phyloP scores from a whole-genome alignment of 2,888 invertebrate species.

The Eupelmus urozonus region DNA sequence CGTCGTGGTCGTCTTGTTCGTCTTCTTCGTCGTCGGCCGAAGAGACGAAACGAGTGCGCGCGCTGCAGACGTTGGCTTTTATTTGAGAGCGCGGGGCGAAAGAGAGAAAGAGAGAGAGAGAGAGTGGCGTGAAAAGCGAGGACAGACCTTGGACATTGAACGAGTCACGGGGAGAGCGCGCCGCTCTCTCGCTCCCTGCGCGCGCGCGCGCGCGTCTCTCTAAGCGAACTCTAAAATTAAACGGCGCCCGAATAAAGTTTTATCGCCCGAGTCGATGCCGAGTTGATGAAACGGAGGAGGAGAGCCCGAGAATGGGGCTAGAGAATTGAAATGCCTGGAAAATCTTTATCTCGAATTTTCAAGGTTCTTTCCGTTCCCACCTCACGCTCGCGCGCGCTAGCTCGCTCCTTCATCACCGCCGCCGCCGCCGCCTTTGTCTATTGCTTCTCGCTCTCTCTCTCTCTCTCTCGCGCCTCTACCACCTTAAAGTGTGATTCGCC shows the following conservation, averaged over 20 bases:
- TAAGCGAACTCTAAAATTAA: constrained; percentile 53
- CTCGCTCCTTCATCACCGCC: not conserved
- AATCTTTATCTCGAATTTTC: constrained; percentile 14
- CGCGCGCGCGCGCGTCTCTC: not conserved
- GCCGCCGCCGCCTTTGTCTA: too few relatives aligned
- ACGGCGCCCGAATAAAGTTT: constrained; percentile 53
- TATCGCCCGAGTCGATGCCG: constrained; percentile 18
- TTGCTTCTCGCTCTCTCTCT: not conserved
- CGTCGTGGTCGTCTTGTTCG: not conserved
- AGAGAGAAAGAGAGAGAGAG: not conserved
- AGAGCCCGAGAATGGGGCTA: too few relatives aligned
- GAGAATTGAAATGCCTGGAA: constrained; percentile 1
- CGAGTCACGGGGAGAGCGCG: constrained; percentile 21
- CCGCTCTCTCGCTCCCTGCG: not conserved
- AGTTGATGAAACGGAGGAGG: constrained; percentile 8
- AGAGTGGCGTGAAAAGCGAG: constrained; percentile 47
- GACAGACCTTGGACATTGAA: constrained; percentile 53
- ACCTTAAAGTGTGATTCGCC: too few relatives aligned
- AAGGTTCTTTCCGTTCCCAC: too few relatives aligned
- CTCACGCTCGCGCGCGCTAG: not conserved
- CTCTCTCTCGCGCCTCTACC: not conserved
- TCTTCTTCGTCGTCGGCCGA: not conserved
- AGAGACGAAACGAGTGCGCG: constrained; percentile 9
- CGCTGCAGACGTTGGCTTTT: constrained; percentile 25
- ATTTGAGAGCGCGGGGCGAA: constrained; percentile 2